phyloP scores from a whole-genome alignment of 2,113 vertebrate genomes.

The Macquaria australasica region DNA sequence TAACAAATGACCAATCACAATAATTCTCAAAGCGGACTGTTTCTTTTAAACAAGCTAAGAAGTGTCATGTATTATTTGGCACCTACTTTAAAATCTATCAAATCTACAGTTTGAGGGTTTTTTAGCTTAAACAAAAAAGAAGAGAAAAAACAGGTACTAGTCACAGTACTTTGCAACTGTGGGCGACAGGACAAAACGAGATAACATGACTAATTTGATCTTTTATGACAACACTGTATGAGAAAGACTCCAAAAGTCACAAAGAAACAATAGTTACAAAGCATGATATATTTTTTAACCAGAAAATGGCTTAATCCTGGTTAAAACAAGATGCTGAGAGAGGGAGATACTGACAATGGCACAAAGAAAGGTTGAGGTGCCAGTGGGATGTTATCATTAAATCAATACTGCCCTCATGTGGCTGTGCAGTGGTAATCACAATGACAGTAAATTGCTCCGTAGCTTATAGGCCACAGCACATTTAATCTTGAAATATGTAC shows the following conservation, averaged over 20 bases:
- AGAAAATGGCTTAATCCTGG: neutral
- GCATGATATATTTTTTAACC: neutral
- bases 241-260: neutral
- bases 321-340: neutral
- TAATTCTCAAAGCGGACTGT: neutral
- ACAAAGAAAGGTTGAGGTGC: too few species aligned
- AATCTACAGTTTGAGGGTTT: neutral
- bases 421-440: neutral
- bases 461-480: neutral
- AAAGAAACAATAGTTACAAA: neutral
- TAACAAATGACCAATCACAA: neutral
- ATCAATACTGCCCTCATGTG: conserved; percentile 62
- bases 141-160: neutral
- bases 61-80: neutral
- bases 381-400: neutral
- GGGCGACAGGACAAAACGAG: neutral
- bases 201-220: neutral
- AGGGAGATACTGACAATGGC: neutral
- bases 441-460: neutral
- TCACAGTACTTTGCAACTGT: neutral
- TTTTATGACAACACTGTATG: too few species aligned
- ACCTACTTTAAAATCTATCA: neutral
- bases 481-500: neutral
- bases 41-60: neutral
- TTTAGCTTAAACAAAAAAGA: neutral